Percentiles rank a stretch among this genome's conserved stretches.
These are phyloP conservation scores for Buathra laborator DNA, from an alignment of 2,888 invertebrate genomes.

Conservation along the genomic window DNA sequence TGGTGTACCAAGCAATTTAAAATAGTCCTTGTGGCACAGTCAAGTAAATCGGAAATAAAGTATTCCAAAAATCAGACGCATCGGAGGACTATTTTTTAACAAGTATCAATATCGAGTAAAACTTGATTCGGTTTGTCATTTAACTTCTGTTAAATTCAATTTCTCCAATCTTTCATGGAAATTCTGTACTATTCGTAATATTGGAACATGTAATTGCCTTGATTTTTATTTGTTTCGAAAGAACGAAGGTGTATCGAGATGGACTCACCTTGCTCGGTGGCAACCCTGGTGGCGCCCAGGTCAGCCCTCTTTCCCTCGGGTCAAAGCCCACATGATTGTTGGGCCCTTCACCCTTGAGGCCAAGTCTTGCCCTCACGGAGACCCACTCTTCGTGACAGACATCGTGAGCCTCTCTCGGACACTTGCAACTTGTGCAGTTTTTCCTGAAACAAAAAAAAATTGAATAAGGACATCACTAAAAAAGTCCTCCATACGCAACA, in stretches of 20 bases:
- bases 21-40: too few species aligned
- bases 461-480: neutral
- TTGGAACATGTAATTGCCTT: too few species aligned
- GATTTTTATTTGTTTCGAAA: neutral
- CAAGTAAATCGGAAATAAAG: too few species aligned
- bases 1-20: too few species aligned
- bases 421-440: constrained; percentile 97
- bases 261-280: constrained; percentile 80
- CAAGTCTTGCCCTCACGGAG: constrained; percentile 91
- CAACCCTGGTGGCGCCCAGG: constrained; percentile 92
- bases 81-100: too few species aligned
- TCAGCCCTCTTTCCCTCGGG: constrained; percentile 89
- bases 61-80: too few species aligned
- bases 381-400: constrained; percentile 95
- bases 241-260: neutral
- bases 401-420: constrained; percentile 95
- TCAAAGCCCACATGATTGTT: constrained; percentile 86
- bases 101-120: too few species aligned
- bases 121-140: too few species aligned
- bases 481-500: neutral
- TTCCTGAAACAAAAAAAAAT: constrained; percentile 89
- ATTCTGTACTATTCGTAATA: too few species aligned
- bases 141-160: too few species aligned
- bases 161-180: too few species aligned
- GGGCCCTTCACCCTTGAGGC: constrained; percentile 88